Percentiles rank a stretch among this genome's conserved stretches.
These are phyloP conservation scores for Vulpes lagopus DNA, from an alignment of 2,113 vertebrate species.

Conservation along the genomic window DNA sequence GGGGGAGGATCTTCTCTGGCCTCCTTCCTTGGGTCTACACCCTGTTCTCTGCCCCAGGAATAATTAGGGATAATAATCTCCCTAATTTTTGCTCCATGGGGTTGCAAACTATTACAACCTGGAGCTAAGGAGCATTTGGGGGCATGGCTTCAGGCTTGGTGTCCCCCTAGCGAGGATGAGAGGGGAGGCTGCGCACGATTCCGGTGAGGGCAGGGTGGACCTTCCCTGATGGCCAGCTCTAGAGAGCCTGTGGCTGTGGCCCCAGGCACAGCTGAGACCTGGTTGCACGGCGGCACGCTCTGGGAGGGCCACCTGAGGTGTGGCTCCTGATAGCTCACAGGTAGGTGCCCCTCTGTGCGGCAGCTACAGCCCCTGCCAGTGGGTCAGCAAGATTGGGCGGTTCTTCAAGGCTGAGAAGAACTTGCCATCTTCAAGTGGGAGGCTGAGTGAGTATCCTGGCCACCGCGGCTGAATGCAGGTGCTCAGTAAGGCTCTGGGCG, in stretches of 20 bases:
- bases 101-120: neutral
- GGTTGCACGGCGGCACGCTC: neutral
- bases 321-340: neutral
- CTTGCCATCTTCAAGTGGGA: constrained; percentile 93
- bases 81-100: neutral
- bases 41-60: neutral
- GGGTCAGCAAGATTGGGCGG: constrained; percentile 89
- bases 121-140: neutral
- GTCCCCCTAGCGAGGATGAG: constrained; percentile 91
- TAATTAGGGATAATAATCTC: neutral
- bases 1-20: neutral
- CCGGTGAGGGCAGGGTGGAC: no score
- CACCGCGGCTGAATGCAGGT: neutral
- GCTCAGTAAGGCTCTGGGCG: neutral
- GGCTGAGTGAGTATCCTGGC: constrained; percentile 92
- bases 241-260: neutral
- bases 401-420: constrained; percentile 92
- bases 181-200: constrained; percentile 84
- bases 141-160: constrained; percentile 92
- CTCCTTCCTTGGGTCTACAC: no score
- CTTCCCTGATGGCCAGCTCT: neutral
- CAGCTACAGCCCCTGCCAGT: constrained; percentile 93
- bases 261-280: no score
- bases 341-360: neutral
- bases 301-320: neutral